A percentile compares a stretch with the other conserved stretches of the same genome.
Conservation (phyloP, 2,113 vertebrate genomes). For the Toxostoma redivivum region DNA sequence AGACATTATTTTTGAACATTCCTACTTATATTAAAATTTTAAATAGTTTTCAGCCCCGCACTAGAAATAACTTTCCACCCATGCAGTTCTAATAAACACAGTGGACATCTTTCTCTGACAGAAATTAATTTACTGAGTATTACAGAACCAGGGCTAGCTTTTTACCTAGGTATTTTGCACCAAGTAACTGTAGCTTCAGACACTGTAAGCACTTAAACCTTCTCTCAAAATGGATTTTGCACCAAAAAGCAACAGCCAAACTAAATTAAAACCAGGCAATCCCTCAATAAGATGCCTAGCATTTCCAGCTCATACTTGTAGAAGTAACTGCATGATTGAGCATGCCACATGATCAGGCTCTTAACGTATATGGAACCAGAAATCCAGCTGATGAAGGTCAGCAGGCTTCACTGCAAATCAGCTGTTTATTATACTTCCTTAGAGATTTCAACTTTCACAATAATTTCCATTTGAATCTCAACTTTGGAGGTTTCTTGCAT, state of each 20-base stretch:
- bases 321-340: neutral
- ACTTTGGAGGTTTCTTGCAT: neutral
- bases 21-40: neutral
- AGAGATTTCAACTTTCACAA: neutral
- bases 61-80: neutral
- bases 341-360: neutral
- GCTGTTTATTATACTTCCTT: neutral
- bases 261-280: neutral
- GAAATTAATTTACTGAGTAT: neutral
- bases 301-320: neutral
- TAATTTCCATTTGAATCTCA: neutral
- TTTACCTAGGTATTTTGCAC: neutral
- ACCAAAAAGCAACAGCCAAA: neutral
- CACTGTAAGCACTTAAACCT: neutral
- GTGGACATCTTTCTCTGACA: neutral
- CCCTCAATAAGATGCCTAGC: neutral
- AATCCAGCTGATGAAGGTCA: neutral
- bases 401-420: neutral
- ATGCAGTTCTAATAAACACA: neutral
- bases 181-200: neutral
- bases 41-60: neutral
- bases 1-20: neutral
- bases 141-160: neutral
- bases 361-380: neutral
- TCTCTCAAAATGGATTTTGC: neutral